Evolutionary conservation across 2,797 vertebrate genomes (phyloP).

Genomic region (Champsocephalus esox): DNA sequence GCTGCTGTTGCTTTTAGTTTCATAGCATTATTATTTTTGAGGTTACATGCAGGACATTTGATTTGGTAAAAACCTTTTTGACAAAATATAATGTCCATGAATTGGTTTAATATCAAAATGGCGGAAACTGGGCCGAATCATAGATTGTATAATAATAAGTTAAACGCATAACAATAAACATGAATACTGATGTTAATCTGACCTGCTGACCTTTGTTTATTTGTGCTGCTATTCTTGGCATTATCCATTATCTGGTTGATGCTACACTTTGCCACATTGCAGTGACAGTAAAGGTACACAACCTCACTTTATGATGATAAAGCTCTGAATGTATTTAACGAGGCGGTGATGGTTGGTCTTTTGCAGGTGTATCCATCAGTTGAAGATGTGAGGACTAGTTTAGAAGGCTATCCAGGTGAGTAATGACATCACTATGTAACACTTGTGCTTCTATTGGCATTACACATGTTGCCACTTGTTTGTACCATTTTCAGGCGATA

Average conservation of each 20-base stretch:
- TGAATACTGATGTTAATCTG: too few relatives aligned
- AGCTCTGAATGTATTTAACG: neutral
- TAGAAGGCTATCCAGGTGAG: slow-evolving; percentile 97
- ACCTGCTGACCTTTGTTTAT: neutral
- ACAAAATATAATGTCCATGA: too few relatives aligned
- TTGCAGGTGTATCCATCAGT: slow-evolving; percentile 94
- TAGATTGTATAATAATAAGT: neutral
- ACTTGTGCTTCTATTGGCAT: too few relatives aligned
- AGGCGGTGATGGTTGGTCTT: neutral
- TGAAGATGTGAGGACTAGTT: slow-evolving; percentile 93
- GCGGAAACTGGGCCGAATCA: too few relatives aligned
- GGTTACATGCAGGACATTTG: neutral
- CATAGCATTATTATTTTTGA: too few relatives aligned
- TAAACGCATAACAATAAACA: neutral
- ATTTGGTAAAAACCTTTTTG: neutral
- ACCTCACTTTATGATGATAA: neutral
- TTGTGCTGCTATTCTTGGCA: neutral
- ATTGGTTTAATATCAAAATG: too few relatives aligned
- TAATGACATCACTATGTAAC: neutral
- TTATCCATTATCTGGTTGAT: neutral
- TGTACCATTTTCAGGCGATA: too few relatives aligned
- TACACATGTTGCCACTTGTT: too few relatives aligned
- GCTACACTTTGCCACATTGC: neutral
- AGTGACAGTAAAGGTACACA: neutral
- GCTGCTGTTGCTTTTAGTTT: neutral